Percentiles rank a stretch among this genome's conserved stretches.
Evolutionary conservation across 2,888 invertebrate species (phyloP).

Genomic region (Cheilosia urbana): DNA sequence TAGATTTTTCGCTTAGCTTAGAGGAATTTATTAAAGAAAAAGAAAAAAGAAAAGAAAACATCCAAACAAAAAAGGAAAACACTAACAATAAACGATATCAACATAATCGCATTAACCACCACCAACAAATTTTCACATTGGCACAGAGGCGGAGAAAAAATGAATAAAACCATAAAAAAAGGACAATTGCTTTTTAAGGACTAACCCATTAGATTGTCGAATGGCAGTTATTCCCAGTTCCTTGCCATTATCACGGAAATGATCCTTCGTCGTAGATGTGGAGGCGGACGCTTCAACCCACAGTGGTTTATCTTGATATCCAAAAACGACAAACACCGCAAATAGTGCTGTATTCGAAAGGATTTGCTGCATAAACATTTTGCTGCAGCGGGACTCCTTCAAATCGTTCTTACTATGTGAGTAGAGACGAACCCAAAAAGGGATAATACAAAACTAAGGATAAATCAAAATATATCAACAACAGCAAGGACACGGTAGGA

Average conservation of each 20-base stretch:
- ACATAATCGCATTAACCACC: slow-evolving; percentile 66
- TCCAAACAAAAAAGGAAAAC: slow-evolving; percentile 2
- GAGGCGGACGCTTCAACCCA: slow-evolving; percentile 51
- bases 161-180: slow-evolving; percentile 38
- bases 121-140: slow-evolving; percentile 7
- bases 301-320: slow-evolving; percentile 57
- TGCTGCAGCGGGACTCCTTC: slow-evolving; percentile 1
- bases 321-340: slow-evolving; percentile 65
- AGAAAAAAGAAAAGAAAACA: slow-evolving; percentile 15
- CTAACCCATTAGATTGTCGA: slow-evolving; percentile 74
- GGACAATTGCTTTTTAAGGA: slow-evolving; percentile 69
- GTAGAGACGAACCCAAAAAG: neutral
- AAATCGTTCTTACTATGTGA: slow-evolving; percentile 24
- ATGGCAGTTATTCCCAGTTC: slow-evolving; percentile 61
- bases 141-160: slow-evolving; percentile 9
- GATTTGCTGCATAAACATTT: slow-evolving; percentile 66
- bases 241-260: slow-evolving; percentile 64
- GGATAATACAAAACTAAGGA: slow-evolving; percentile 34
- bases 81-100: slow-evolving; percentile 51
- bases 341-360: slow-evolving; percentile 44
- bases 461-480: slow-evolving; percentile 67
- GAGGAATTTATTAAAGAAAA: slow-evolving; percentile 57
- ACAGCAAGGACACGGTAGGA: slow-evolving; percentile 33
- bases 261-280: slow-evolving; percentile 53
- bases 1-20: slow-evolving; percentile 57